phyloP scores from a whole-genome alignment of 2,113 vertebrate genomes.

The Atrichornis clamosus region DNA sequence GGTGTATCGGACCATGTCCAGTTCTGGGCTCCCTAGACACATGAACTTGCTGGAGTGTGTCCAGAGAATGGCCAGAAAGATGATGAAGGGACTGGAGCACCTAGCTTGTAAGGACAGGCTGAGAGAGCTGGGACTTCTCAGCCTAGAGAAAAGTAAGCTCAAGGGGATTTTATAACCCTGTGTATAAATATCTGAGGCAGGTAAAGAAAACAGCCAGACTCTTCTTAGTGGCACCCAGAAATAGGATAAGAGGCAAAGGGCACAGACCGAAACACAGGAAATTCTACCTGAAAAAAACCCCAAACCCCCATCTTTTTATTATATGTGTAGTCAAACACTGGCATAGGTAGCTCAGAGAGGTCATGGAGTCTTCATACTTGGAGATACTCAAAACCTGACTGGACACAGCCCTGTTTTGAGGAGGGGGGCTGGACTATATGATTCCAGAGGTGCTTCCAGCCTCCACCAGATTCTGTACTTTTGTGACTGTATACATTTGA shows the following conservation, averaged over 20 bases:
- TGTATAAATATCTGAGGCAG: background rate
- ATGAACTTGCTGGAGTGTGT: background rate
- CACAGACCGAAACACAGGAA: background rate
- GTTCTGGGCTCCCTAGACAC: background rate
- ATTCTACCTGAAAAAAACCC: background rate
- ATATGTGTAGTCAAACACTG: background rate
- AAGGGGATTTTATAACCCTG: background rate
- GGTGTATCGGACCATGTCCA: background rate
- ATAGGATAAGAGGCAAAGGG: background rate
- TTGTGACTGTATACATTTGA: background rate
- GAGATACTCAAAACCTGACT: background rate
- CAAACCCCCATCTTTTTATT: background rate
- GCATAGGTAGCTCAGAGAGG: background rate
- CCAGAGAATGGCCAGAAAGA: background rate
- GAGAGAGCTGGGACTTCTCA: background rate
- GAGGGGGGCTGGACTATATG: background rate
- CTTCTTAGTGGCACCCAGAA: background rate
- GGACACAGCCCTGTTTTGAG: background rate
- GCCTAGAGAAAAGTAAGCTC: background rate
- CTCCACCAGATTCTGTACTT: background rate
- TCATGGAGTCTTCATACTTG: background rate
- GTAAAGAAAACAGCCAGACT: background rate
- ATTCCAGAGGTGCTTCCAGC: background rate
- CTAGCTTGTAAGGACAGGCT: background rate
- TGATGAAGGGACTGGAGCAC: background rate